Conservation (phyloP, 2,113 vertebrate species). For the Oreochromis niloticus region DNA sequence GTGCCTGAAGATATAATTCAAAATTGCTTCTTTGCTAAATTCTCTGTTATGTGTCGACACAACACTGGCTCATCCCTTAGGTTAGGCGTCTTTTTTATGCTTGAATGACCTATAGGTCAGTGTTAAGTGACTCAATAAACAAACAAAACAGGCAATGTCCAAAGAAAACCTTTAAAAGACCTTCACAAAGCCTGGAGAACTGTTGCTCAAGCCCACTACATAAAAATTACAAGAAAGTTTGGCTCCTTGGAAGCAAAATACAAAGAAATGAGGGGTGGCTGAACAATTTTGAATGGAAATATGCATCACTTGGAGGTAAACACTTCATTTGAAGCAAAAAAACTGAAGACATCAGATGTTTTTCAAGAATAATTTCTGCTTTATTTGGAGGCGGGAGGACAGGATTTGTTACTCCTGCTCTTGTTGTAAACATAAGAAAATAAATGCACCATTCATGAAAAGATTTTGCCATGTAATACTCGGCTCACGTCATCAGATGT, state of each 20-base stretch:
- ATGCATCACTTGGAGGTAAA: background rate
- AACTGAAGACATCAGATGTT: background rate
- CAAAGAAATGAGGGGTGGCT: background rate
- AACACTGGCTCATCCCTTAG: background rate
- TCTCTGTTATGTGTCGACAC: background rate
- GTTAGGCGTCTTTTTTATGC: background rate
- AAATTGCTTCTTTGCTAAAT: background rate
- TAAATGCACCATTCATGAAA: background rate
- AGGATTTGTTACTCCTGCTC: background rate
- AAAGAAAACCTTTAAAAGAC: background rate
- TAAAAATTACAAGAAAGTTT: background rate
- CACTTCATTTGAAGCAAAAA: background rate
- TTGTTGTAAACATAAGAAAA: background rate
- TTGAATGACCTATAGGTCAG: background rate
- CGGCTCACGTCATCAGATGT: accelerated
- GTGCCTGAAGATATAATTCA: background rate
- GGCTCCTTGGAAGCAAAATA: background rate
- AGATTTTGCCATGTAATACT: background rate
- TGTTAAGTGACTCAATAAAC: background rate
- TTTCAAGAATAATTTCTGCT: background rate
- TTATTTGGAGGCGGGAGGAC: background rate
- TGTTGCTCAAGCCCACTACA: background rate
- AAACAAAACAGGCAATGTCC: background rate
- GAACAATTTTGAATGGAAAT: background rate
- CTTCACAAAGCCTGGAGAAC: background rate